Percentiles rank a stretch among this genome's conserved stretches.
These are phyloP conservation scores for Petrosia ficiformis DNA, from an alignment of 37 sponge, comb jelly and placozoan genomes.

Conservation along the genomic window DNA sequence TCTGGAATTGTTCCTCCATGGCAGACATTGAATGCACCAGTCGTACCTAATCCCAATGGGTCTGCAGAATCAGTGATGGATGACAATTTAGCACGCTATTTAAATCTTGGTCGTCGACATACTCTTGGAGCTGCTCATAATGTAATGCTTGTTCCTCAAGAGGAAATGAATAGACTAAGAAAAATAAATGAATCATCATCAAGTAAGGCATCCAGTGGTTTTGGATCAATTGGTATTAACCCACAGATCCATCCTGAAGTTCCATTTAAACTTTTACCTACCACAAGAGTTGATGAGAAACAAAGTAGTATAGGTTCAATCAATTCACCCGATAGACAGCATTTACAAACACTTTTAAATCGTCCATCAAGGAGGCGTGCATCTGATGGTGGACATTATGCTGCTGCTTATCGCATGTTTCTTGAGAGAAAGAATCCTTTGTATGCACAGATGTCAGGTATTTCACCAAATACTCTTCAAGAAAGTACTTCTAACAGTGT, in stretches of 20 bases:
- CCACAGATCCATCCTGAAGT: neutral
- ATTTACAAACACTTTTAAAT: constrained; percentile 2
- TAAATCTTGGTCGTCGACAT: constrained; percentile 62
- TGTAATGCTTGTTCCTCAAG: constrained; percentile 1
- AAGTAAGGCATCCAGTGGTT: constrained; percentile 21
- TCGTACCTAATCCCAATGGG: neutral
- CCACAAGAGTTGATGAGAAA: neutral
- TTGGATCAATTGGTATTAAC: constrained; percentile 3
- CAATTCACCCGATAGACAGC: neutral
- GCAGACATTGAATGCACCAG: neutral
- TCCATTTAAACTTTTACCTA: neutral
- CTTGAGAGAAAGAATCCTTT: constrained; percentile 15
- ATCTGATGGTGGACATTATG: constrained; percentile 57
- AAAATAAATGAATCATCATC: constrained; percentile 39
- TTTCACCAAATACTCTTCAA: neutral
- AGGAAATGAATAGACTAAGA: constrained; percentile 17
- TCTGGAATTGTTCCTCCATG: constrained; percentile 6
- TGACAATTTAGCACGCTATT: constrained; percentile 59
- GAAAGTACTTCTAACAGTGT: constrained; percentile 12
- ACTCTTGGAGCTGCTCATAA: constrained; percentile 68
- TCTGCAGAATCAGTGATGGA: constrained; percentile 30
- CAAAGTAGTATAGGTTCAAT: constrained; percentile 32
- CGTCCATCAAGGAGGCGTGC: constrained; percentile 28
- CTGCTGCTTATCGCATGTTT: constrained; percentile 24
- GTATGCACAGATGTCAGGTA: constrained; percentile 11